phyloP scores from a whole-genome alignment of 1,140 invertebrate species.

The Cyrtorhinus lividipennis region DNA sequence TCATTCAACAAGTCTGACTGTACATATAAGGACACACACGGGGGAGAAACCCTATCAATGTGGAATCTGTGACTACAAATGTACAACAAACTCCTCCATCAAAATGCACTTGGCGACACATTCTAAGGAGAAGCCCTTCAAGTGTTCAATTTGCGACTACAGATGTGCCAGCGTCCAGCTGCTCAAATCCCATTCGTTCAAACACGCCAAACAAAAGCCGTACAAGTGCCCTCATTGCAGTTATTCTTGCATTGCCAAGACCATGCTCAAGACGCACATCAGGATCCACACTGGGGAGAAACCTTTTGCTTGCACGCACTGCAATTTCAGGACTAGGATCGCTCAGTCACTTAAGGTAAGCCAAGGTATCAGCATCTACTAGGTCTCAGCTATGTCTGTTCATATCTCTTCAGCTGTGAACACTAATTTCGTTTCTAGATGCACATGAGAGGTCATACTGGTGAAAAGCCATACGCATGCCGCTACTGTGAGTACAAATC shows the following conservation, averaged over 20 bases:
- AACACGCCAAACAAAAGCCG: constrained; percentile 18
- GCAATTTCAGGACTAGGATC: not conserved
- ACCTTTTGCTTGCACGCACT: not conserved
- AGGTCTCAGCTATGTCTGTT: too few species aligned
- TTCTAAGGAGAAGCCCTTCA: constrained; percentile 25
- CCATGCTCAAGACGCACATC: not conserved
- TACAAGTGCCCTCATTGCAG: constrained; percentile 26
- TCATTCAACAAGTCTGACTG: not conserved
- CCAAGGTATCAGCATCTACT: too few species aligned
- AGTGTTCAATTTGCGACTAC: constrained; percentile 16
- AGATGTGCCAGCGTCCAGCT: not conserved
- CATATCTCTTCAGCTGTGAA: too few species aligned
- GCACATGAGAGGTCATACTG: constrained; percentile 53
- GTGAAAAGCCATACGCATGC: constrained; percentile 47
- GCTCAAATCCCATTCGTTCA: not conserved
- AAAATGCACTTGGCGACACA: not conserved
- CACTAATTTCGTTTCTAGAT: too few species aligned
- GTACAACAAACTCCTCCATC: not conserved
- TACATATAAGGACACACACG: constrained; percentile 21
- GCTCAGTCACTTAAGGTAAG: not conserved
- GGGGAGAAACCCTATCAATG: constrained; percentile 20
- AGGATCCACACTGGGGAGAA: too few species aligned
- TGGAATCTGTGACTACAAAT: constrained; percentile 14
- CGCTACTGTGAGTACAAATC: constrained; percentile 49
- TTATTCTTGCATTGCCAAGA: not conserved